A percentile compares a stretch with the other conserved stretches of the same genome.
Evolutionary conservation across 2,888 invertebrate genomes (phyloP).

Genomic region (Galerucella pusilla): DNA sequence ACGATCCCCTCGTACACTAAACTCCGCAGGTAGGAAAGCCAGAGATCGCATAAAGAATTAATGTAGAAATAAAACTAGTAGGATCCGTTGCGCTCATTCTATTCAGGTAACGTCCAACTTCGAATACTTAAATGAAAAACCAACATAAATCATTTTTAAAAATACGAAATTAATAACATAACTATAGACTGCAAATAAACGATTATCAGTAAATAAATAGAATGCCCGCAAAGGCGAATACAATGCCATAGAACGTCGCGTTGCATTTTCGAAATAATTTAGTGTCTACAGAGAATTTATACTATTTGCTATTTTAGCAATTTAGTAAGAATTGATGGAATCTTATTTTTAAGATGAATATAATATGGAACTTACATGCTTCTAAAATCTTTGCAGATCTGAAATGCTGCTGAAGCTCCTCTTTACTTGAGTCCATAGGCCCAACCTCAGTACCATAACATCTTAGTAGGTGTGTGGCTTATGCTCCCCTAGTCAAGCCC

Average conservation of each 20-base stretch:
- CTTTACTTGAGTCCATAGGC: no score
- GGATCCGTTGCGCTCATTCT: conserved; percentile 12
- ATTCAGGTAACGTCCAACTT: conserved; percentile 14
- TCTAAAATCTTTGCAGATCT: no score
- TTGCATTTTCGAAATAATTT: not conserved
- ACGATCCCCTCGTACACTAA: conserved; percentile 44
- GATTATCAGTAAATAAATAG: conserved; percentile 4
- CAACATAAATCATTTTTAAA: conserved; percentile 8
- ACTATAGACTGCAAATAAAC: conserved; percentile 1
- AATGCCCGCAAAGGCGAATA: not conserved
- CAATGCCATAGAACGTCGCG: not conserved
- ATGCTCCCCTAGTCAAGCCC: no score
- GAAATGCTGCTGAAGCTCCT: no score
- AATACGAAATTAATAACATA: conserved; percentile 7
- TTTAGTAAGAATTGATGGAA: no score
- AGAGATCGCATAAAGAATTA: conserved; percentile 42
- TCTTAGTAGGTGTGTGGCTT: no score
- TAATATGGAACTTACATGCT: no score
- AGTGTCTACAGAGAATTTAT: not conserved
- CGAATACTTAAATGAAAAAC: conserved; percentile 12
- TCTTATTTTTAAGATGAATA: no score
- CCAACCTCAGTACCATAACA: no score
- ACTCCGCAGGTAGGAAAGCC: conserved; percentile 45
- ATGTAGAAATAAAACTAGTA: conserved; percentile 39
- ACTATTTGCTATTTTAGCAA: no score